Base-by-base conservation (phyloP, 1,140 invertebrate genomes). In the Drosophila bifasciata region DNA sequence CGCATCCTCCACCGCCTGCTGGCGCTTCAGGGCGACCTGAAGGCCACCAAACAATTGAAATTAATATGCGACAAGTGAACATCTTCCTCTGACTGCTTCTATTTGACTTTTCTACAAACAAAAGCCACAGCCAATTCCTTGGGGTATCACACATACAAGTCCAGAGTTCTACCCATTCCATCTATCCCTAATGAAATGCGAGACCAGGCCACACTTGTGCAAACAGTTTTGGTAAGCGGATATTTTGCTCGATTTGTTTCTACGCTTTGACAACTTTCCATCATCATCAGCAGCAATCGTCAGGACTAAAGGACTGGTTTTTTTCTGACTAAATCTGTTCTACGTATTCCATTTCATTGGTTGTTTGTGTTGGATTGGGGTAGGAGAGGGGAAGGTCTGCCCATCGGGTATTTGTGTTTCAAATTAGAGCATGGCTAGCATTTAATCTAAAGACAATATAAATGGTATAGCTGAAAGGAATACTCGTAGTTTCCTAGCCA, bases 1-100 rank as follows among this genome's bases (percentile, higher is more conserved):
- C 28, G 97, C 97, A 91, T 99, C 98, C 93, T 99, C 98, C 0
- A 98, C 97, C 0, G 98, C 98, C 93, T 99, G 98, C 92, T 99
- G 98, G 41, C 98, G 93, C 92, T 99, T 99, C 55, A 99, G 92
- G 11, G 98, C 98, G n/a, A 99, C 98, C 96, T 98, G 92, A 19
- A 88, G 86, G 71, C 40, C 45, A 58, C 15, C 55, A 43, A 39
- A 74, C 72, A 86, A 90, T 90, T 81, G 89, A 90, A 90, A 90
- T 90, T 90, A 90, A 90, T 90, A 90, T 90, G 89, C 89, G 80
- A 71, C 86, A 85, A 85, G 86, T 89, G 85, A 68, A 68, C 64
- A 56, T 74, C 49, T 69, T 53, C 44, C 39, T 40, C 41, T 56
- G 57, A 72, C 60, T 77, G 49, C 41, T 56, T 45, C 62, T 83